Conservation (phyloP, 2,888 invertebrate species). For the Deroplatys truncata region DNA sequence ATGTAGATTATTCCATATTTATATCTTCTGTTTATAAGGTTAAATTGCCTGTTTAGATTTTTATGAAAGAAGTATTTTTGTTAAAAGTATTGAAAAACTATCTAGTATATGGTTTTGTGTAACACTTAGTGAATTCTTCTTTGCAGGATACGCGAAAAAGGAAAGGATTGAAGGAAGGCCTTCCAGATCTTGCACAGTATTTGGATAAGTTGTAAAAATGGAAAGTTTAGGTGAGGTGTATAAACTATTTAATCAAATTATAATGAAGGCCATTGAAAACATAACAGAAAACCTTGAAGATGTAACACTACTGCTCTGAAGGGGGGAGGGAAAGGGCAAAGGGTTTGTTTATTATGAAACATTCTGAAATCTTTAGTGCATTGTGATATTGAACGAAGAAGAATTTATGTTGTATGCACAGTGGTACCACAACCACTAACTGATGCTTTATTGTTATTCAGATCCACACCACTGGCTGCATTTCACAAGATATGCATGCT, state of each 20-base stretch:
- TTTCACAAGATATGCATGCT: not conserved
- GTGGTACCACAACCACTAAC: not conserved
- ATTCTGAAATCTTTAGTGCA: not conserved
- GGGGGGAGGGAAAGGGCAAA: not conserved
- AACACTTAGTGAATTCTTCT: slow-evolving; percentile 19
- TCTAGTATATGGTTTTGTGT: no score
- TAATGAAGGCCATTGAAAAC: not conserved
- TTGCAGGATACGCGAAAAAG: slow-evolving; percentile 91
- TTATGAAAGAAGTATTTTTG: no score
- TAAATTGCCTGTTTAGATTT: no score
- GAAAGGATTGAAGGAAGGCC: slow-evolving; percentile 97
- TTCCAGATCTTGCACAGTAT: slow-evolving; percentile 92
- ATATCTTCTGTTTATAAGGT: no score
- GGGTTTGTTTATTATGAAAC: not conserved
- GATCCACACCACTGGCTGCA: not conserved
- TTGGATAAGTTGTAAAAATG: slow-evolving; percentile 93
- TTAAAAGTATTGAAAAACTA: no score
- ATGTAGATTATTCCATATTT: not conserved
- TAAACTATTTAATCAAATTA: slow-evolving; percentile 17
- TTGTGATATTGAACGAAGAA: not conserved
- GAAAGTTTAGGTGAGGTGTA: slow-evolving; percentile 25
- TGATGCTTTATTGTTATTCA: not conserved
- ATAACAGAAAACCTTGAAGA: not conserved
- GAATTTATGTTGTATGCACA: not conserved
- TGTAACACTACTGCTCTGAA: not conserved